Evolutionary conservation across 2,113 vertebrate genomes (phyloP).

Genomic region (Ivindomyrus marchei): DNA sequence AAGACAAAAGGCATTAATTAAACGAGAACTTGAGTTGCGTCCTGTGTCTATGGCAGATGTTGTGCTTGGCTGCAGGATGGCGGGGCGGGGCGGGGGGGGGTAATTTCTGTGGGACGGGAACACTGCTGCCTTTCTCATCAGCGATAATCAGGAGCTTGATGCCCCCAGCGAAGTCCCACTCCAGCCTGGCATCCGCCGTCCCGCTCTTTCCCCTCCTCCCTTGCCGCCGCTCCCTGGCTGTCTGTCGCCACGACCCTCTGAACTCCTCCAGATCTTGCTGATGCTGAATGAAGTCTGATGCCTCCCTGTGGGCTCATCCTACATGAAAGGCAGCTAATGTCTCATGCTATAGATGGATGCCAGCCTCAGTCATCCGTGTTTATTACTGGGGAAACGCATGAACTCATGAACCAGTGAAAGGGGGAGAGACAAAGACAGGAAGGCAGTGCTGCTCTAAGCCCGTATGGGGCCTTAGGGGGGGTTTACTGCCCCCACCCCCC

Average conservation of each 20-base stretch:
- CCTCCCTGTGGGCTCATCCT: not conserved
- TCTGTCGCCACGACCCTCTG: not conserved
- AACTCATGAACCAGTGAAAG: not conserved
- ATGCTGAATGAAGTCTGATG: not conserved
- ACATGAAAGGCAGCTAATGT: not conserved
- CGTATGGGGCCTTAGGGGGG: not conserved
- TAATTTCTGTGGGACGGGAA: constrained; percentile 47
- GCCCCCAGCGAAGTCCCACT: constrained; percentile 49
- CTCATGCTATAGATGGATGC: not conserved
- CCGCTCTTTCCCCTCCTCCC: constrained; percentile 29
- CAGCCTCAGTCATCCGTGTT: not conserved
- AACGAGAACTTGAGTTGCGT: constrained; percentile 31
- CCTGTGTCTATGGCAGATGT: constrained; percentile 47
- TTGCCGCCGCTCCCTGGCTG: not conserved
- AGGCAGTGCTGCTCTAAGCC: not conserved
- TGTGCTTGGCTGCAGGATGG: constrained; percentile 52
- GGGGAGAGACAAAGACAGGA: not conserved
- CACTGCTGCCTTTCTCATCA: constrained; percentile 54
- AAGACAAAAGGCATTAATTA: constrained; percentile 36
- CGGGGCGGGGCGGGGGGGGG: no score
- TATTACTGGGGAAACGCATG: not conserved
- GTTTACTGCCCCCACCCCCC: not conserved
- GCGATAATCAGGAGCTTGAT: constrained; percentile 31
- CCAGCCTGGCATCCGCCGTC: constrained; percentile 37
- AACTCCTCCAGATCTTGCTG: not conserved